These are phyloP conservation scores for Mustela erminea DNA, from an alignment of 2,797 vertebrate genomes.

Conservation along the genomic window DNA sequence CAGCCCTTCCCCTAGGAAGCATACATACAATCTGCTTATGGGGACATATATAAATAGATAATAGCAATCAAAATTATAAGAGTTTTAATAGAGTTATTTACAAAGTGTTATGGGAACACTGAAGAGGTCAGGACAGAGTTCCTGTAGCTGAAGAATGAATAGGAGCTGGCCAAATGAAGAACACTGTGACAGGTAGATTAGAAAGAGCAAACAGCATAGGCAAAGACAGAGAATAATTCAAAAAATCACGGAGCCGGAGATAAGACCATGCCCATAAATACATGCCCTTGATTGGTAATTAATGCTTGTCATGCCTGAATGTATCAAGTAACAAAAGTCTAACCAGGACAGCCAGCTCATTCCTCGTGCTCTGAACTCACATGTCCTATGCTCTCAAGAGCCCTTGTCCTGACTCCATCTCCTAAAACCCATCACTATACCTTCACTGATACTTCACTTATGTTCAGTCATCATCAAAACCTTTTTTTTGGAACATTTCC, in stretches of 20 bases:
- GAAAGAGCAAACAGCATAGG: neutral
- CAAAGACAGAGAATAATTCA: neutral
- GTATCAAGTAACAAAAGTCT: neutral
- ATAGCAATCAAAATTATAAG: neutral
- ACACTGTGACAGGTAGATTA: neutral
- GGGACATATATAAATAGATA: neutral
- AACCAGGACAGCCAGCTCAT: neutral
- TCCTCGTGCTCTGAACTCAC: neutral
- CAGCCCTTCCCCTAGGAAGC: neutral
- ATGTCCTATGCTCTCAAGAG: neutral
- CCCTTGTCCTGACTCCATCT: neutral
- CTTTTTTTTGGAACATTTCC: neutral
- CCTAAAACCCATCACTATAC: neutral
- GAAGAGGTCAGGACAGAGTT: neutral
- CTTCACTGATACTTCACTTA: neutral
- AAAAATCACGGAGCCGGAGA: neutral
- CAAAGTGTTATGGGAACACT: neutral
- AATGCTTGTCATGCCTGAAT: neutral
- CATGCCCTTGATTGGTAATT: neutral
- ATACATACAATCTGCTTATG: neutral
- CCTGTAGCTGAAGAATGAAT: neutral
- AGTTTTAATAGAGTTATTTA: neutral
- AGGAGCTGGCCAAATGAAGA: neutral
- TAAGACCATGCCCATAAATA: neutral
- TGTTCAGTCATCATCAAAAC: neutral